These are phyloP conservation scores for Caenorhabditis elegans DNA, from an alignment of 1,140 invertebrate genomes.

Conservation along the genomic window DNA sequence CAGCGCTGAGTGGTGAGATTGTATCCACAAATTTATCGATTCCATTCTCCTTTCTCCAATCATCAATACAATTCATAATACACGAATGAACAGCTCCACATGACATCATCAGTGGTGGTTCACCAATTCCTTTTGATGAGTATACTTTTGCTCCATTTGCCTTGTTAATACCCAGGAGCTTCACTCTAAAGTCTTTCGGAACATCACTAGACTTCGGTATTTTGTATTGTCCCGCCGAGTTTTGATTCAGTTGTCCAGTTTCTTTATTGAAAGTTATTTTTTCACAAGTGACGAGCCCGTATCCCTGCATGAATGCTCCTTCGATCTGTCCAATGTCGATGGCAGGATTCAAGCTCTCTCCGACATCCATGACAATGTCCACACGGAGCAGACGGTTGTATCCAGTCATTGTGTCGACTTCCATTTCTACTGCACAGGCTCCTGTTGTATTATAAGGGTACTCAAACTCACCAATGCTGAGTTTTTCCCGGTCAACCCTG, in stretches of 20 bases:
- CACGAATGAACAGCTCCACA: slow-evolving; percentile 1
- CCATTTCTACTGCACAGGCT: slow-evolving; percentile 66
- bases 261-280: slow-evolving; percentile 49
- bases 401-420: slow-evolving; percentile 69
- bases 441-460: slow-evolving; percentile 60
- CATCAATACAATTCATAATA: neutral
- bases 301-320: slow-evolving; percentile 63
- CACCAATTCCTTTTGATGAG: slow-evolving; percentile 60
- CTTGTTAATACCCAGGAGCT: slow-evolving; percentile 48
- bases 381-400: slow-evolving; percentile 65
- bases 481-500: too few species aligned
- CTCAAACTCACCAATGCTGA: too few species aligned
- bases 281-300: slow-evolving; percentile 56
- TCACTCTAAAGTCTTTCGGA: slow-evolving; percentile 52
- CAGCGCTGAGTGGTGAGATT: neutral
- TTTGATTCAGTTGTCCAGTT: neutral
- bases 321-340: slow-evolving; percentile 62
- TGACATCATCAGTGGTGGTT: slow-evolving; percentile 52
- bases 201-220: slow-evolving; percentile 49
- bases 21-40: slow-evolving; percentile 12
- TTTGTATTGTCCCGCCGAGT: slow-evolving; percentile 47
- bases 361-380: slow-evolving; percentile 67
- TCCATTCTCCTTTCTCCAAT: neutral
- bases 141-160: slow-evolving; percentile 48
- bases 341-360: slow-evolving; percentile 66